These are phyloP conservation scores for Lepidochitona cinerea DNA, from an alignment of 2,888 invertebrate genomes.

Conservation along the genomic window DNA sequence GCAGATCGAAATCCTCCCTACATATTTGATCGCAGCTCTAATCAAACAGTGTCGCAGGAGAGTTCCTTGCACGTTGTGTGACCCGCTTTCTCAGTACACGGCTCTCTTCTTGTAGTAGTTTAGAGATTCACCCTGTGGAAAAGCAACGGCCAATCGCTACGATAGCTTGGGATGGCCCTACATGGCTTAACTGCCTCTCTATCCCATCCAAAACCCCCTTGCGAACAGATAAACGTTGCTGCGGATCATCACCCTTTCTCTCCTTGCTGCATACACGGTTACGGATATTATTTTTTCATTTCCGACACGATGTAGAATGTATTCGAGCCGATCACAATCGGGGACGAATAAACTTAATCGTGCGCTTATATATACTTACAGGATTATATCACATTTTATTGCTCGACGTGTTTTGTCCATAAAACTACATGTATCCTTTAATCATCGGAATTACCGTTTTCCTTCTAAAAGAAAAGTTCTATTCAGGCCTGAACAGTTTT, in stretches of 20 bases:
- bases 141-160: background rate
- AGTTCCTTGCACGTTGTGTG: slow-evolving; percentile 7
- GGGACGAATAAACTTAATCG: background rate
- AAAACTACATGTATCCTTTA: no score
- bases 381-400: background rate
- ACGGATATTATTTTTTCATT: slow-evolving; percentile 3
- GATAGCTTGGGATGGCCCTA: background rate
- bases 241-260: background rate
- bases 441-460: no score
- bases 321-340: background rate
- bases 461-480: background rate
- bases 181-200: background rate
- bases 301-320: background rate
- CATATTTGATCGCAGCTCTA: slow-evolving; percentile 3
- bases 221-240: background rate
- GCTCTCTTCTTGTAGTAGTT: background rate
- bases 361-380: background rate
- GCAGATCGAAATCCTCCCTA: slow-evolving; percentile 5
- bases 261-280: background rate
- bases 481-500: no score
- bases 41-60: background rate
- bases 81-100: background rate
- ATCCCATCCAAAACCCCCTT: background rate
- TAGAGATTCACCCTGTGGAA: background rate
- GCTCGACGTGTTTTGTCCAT: no score